Percentiles rank a stretch among this genome's conserved stretches.
Evolutionary conservation across 2,113 vertebrate species (phyloP).

Genomic region (Rattus rattus): DNA sequence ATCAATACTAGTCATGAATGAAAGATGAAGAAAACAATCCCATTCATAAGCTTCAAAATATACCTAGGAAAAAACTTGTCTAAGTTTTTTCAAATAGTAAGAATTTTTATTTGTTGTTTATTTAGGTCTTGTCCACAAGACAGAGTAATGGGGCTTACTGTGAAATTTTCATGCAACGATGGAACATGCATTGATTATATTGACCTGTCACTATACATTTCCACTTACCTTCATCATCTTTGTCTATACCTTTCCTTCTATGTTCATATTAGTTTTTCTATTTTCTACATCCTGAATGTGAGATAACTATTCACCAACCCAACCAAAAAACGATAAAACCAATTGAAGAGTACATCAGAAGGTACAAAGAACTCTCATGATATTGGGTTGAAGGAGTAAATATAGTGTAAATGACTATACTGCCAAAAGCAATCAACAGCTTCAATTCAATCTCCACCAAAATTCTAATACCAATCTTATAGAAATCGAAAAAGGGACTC

Average conservation of each 20-base stretch:
- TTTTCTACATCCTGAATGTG: background rate
- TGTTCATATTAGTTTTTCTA: background rate
- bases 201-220: background rate
- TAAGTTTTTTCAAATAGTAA: background rate
- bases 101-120: background rate
- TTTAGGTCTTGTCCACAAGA: background rate
- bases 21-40: background rate
- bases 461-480: background rate
- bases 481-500: background rate
- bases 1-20: background rate
- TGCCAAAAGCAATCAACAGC: background rate
- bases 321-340: background rate
- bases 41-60: background rate
- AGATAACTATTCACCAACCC: background rate
- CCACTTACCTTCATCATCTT: background rate
- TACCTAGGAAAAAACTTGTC: background rate
- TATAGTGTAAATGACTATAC: background rate
- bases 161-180: background rate
- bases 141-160: background rate
- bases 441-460: background rate
- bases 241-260: background rate
- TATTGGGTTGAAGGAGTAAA: background rate
- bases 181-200: background rate
- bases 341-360: background rate
- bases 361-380: background rate